Percentiles rank a stretch among this genome's conserved stretches.
Evolutionary conservation across 2,797 vertebrate species (phyloP).

Genomic region (Enteromius trimaculatus): DNA sequence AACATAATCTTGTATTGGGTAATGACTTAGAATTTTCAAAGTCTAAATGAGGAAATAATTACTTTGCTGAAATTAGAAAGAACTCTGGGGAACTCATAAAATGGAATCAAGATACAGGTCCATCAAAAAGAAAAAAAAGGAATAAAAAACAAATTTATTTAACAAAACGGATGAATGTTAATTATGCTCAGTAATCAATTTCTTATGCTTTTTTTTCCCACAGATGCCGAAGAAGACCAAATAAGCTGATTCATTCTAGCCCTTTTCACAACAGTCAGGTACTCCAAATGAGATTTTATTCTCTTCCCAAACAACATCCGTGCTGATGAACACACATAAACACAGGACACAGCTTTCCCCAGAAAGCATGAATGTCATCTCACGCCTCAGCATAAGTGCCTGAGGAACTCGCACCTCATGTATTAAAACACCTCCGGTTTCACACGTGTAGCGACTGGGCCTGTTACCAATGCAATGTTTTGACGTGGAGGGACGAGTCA

Average conservation of each 20-base stretch:
- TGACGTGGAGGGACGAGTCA: conserved; percentile 51
- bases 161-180: background rate
- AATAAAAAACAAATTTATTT: background rate
- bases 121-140: conserved; percentile 16
- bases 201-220: no score
- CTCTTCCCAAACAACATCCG: background rate
- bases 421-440: conserved; percentile 49
- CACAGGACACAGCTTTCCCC: conserved; percentile 18
- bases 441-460: conserved; percentile 42
- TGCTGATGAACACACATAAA: conserved; percentile 6
- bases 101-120: conserved; percentile 39
- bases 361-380: conserved; percentile 30
- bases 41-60: conserved; percentile 52
- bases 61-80: conserved; percentile 42
- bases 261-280: background rate
- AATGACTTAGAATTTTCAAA: conserved; percentile 44
- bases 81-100: conserved; percentile 32
- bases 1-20: conserved; percentile 36
- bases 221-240: background rate
- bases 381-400: conserved; percentile 25
- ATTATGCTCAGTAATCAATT: background rate
- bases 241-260: conserved; percentile 3
- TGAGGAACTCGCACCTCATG: conserved; percentile 43
- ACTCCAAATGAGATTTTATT: conserved; percentile 23
- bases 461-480: conserved; percentile 51